Evolutionary conservation across 2,888 invertebrate species (phyloP), one percentile per base, ranked within the genome.

Genomic region (Synergus laeviventris): DNA sequence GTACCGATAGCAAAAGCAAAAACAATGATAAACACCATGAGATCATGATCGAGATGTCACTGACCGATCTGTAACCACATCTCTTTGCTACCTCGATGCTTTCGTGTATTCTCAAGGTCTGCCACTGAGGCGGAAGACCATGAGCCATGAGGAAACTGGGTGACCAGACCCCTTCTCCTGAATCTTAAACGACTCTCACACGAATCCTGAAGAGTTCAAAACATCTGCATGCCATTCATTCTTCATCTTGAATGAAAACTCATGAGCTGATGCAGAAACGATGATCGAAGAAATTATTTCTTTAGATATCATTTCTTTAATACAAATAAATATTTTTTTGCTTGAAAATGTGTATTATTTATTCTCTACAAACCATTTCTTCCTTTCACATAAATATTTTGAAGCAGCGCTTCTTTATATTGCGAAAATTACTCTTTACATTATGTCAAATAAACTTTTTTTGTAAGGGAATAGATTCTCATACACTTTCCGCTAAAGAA

Each of bases 131-230:
- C 76, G 76, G 78, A 78, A 81, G 76, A 80, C 75, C 79, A 77
- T 75, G 21, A 56, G 12, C 49, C 49, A n/a, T 45, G 16, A 66
- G 70, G 24, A 74, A 81, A 78, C 79, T 80, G 76, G 81, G 80
- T 74, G 77, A 82, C 73, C 78, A 24, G 76, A 77, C 79, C 82
- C 81, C 82, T 78, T 79, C 79, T 74, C 79, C 49, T 56, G 74
- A 56, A 74, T 56, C 73, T 54, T 62, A n/a, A 66, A 75, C 54
- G 73, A 73, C 78, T 14, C 36, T 73, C 60, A n/a, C 49, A 54
- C 73, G 75, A 73, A 76, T 74, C 54, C 59, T 76, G 59, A 12
- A 8, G 42, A 66, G 66, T 66, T 70, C 21, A 45, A 49, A 56
- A 21, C 31, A 70, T 70, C n/a, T 31, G n/a, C 70, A 49, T 70